Evolutionary conservation across 2,888 invertebrate species (phyloP).

Genomic region (Mimachlamys varia): DNA sequence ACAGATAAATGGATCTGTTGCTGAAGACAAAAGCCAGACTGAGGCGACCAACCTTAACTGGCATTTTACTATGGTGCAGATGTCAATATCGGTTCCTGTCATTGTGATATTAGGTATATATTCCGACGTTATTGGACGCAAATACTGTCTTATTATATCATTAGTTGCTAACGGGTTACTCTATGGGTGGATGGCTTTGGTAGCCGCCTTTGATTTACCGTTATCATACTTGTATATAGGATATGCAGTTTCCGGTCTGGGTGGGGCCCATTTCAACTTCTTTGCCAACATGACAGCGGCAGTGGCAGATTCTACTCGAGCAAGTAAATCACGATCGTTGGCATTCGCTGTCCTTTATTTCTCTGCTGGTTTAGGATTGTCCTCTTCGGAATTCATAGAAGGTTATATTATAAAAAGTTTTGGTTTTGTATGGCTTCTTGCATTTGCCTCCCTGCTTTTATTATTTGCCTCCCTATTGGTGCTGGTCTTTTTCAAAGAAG

Average conservation of each 20-base stretch:
- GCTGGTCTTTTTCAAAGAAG: not conserved
- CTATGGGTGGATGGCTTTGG: not conserved
- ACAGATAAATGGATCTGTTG: not conserved
- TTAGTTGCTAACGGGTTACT: not conserved
- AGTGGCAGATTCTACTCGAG: not conserved
- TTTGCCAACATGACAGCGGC: not conserved
- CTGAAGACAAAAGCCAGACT: not conserved
- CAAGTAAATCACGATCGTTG: not conserved
- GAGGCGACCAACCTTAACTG: not conserved
- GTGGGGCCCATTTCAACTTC: not conserved
- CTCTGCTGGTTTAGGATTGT: not conserved
- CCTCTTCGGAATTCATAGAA: not conserved
- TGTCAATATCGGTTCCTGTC: not conserved
- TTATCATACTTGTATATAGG: not conserved
- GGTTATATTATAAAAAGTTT: not conserved
- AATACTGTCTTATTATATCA: not conserved
- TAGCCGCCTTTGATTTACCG: not conserved
- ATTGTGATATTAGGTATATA: not conserved
- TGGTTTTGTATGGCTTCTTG: constrained; percentile 11
- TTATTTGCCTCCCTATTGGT: not conserved
- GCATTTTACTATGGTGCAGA: not conserved
- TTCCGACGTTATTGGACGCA: not conserved
- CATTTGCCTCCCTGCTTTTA: not conserved
- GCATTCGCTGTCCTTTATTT: not conserved
- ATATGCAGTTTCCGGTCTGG: not conserved